Conservation (phyloP, 2,888 invertebrate genomes). For the Eupithecia inturbata region DNA sequence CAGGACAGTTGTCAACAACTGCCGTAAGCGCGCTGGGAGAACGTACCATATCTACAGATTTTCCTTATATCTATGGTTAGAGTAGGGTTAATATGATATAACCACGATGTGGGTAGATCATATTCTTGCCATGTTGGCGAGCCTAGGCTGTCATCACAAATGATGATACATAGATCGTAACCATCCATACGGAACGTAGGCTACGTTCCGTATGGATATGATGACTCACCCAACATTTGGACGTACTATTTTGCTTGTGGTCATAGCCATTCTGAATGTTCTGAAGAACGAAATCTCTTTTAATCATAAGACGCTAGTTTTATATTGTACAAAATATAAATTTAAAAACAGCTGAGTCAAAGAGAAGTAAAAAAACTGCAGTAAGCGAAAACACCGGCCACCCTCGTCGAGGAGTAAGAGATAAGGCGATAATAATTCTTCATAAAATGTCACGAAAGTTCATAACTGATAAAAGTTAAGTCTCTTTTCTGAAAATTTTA, state of each 20-base stretch:
- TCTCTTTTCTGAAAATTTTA: conserved; percentile 80
- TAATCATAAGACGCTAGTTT: background rate
- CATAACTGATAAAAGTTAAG: conserved; percentile 82
- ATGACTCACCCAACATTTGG: background rate
- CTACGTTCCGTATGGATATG: background rate
- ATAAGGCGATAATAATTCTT: conserved; percentile 83
- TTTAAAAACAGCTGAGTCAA: conserved; percentile 40
- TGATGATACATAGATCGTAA: background rate
- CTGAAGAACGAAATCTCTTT: conserved; percentile 1
- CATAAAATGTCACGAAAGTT: conserved; percentile 81
- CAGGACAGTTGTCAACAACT: too few relatives aligned
- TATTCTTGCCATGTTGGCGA: background rate
- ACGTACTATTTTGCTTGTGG: background rate
- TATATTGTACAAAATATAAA: conserved; percentile 39
- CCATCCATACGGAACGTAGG: too few relatives aligned
- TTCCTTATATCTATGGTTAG: too few relatives aligned
- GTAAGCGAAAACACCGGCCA: conserved; percentile 67
- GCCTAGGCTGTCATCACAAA: background rate
- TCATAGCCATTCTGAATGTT: background rate
- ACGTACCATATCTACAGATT: too few relatives aligned
- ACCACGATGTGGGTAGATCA: too few relatives aligned
- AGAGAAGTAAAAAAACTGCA: conserved; percentile 69
- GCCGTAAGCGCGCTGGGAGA: too few relatives aligned
- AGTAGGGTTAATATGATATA: background rate
- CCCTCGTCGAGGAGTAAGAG: conserved; percentile 62